These are phyloP conservation scores for Siniperca scherzeri DNA, from an alignment of 2,797 vertebrate genomes.

Conservation along the genomic window DNA sequence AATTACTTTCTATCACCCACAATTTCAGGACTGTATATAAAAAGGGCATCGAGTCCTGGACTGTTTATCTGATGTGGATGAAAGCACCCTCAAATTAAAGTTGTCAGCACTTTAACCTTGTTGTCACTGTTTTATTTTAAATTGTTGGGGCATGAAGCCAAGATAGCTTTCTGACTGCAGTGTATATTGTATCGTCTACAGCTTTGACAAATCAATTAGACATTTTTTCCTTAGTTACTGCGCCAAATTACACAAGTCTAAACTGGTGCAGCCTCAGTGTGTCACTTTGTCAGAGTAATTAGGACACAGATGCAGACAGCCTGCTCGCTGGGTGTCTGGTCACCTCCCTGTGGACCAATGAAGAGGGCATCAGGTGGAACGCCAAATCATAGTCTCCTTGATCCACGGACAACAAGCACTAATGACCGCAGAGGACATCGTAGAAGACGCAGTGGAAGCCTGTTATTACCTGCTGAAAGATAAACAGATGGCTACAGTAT, in stretches of 20 bases:
- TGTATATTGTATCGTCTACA: neutral
- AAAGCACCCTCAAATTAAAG: slow-evolving; percentile 6
- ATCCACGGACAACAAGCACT: slow-evolving; percentile 9
- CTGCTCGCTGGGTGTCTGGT: slow-evolving; percentile 35
- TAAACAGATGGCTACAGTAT: slow-evolving; percentile 6
- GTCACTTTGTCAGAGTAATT: slow-evolving; percentile 55
- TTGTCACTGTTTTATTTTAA: slow-evolving; percentile 8
- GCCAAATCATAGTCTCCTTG: slow-evolving; percentile 29
- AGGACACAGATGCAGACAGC: slow-evolving; percentile 43
- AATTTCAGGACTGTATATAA: too few species aligned
- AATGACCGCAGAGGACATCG: slow-evolving; percentile 26
- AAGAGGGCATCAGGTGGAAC: slow-evolving; percentile 44
- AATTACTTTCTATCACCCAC: neutral
- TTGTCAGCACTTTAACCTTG: slow-evolving; percentile 14
- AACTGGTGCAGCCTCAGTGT: slow-evolving; percentile 50
- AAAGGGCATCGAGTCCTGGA: neutral
- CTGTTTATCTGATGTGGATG: neutral
- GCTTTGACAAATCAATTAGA: slow-evolving; percentile 24
- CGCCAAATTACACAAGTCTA: slow-evolving; percentile 14
- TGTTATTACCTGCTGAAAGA: slow-evolving; percentile 16
- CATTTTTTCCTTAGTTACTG: neutral
- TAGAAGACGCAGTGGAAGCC: neutral
- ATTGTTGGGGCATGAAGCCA: neutral
- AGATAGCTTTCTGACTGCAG: neutral
- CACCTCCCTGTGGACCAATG: neutral